Percentiles rank a stretch among this genome's conserved stretches.
These are phyloP conservation scores for Tetramorium bicarinatum DNA, from an alignment of 2,888 invertebrate species.

Conservation along the genomic window DNA sequence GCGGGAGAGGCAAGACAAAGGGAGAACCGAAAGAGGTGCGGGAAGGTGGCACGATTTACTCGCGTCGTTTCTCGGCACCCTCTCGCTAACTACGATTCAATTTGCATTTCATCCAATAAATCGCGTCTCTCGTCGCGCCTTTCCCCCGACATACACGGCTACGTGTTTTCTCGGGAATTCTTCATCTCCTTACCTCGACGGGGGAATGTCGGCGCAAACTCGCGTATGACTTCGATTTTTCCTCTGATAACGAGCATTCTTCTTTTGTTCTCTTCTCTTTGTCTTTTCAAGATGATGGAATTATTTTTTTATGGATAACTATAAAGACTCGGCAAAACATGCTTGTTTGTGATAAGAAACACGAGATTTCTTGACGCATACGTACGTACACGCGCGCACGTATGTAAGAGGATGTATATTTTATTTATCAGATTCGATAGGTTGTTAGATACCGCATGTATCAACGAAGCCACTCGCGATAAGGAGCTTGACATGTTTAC, in stretches of 20 bases:
- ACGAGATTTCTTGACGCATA: slow-evolving; percentile 14
- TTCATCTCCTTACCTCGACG: slow-evolving; percentile 46
- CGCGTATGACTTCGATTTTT: background rate
- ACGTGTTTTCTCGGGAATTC: slow-evolving; percentile 57
- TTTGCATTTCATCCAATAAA: slow-evolving; percentile 81
- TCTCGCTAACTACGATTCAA: slow-evolving; percentile 80
- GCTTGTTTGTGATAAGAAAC: slow-evolving; percentile 35
- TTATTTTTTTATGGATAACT: slow-evolving; percentile 15
- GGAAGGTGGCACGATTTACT: slow-evolving; percentile 70
- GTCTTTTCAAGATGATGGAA: slow-evolving; percentile 21
- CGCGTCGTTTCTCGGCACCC: slow-evolving; percentile 68
- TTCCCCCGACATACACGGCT: slow-evolving; percentile 30
- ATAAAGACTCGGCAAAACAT: background rate
- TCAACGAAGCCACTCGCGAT: slow-evolving; percentile 26
- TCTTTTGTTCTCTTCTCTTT: background rate
- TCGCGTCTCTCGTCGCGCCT: slow-evolving; percentile 57
- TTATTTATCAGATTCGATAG: slow-evolving; percentile 39
- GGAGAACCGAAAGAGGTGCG: slow-evolving; percentile 20
- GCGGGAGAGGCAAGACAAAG: background rate
- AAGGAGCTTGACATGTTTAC: slow-evolving; percentile 31
- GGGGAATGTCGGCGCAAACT: slow-evolving; percentile 17
- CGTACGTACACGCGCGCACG: background rate
- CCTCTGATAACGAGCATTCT: background rate
- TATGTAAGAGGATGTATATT: background rate
- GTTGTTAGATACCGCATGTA: slow-evolving; percentile 34